A percentile compares a stretch with the other conserved stretches of the same genome.
Evolutionary conservation across 2,113 vertebrate species (phyloP).

Genomic region (Toxotes chatareus): DNA sequence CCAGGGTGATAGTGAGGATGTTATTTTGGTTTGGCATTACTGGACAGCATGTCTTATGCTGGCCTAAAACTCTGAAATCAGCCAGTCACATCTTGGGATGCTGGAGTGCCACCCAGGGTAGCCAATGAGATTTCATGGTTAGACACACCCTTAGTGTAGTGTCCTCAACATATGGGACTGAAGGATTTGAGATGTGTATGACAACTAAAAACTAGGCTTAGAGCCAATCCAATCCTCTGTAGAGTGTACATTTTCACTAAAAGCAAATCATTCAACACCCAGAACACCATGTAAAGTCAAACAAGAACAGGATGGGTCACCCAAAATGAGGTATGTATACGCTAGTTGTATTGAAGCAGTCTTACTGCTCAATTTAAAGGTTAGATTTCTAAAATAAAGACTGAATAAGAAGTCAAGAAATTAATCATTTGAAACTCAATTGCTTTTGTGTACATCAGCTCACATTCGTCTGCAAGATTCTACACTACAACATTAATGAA

Average conservation of each 20-base stretch:
- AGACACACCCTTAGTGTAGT: not conserved
- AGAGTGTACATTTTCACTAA: not conserved
- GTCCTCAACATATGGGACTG: conserved; percentile 24
- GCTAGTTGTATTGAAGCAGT: not conserved
- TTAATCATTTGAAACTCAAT: not conserved
- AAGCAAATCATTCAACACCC: conserved; percentile 1
- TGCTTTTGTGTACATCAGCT: too few relatives aligned
- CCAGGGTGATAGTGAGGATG: not conserved
- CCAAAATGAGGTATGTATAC: not conserved
- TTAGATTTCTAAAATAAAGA: not conserved
- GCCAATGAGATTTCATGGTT: not conserved
- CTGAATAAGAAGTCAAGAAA: not conserved
- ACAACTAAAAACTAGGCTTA: conserved; percentile 19
- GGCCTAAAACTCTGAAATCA: not conserved
- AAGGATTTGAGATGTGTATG: conserved; percentile 23
- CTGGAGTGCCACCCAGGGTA: not conserved
- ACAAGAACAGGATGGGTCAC: not conserved
- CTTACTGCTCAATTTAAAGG: not conserved
- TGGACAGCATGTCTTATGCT: not conserved
- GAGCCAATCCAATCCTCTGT: not conserved
- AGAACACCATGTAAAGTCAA: not conserved
- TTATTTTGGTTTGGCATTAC: not conserved
- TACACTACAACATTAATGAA: too few relatives aligned
- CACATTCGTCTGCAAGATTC: too few relatives aligned
- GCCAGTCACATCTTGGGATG: not conserved